A percentile compares a stretch with the other conserved stretches of the same genome.
phyloP scores from a whole-genome alignment of 1,140 invertebrate species.

The Zophobas atratus region DNA sequence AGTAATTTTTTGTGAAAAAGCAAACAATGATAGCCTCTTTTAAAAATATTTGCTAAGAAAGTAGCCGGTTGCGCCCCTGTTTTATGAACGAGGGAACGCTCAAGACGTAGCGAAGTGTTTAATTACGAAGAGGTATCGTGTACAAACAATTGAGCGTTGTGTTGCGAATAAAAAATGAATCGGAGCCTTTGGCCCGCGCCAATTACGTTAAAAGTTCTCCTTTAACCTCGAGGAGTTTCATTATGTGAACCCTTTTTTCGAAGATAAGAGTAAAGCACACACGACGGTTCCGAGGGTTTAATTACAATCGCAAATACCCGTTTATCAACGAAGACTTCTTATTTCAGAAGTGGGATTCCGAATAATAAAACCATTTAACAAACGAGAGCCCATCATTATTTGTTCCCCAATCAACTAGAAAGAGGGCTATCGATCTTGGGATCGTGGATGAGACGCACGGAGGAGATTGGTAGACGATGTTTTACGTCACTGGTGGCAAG shows the following conservation, averaged over 20 bases:
- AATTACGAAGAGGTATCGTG: conserved; percentile 5
- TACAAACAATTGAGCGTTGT: no score
- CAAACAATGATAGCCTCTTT: no score
- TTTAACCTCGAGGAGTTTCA: conserved; percentile 32
- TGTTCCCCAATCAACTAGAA: conserved; percentile 35
- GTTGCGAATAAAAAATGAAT: conserved; percentile 14
- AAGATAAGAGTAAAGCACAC: background rate
- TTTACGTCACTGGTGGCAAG: conserved; percentile 39
- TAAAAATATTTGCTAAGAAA: no score
- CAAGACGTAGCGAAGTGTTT: conserved; percentile 16
- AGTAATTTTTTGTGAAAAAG: no score
- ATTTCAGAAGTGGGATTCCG: conserved; percentile 6
- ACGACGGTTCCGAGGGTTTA: conserved; percentile 18
- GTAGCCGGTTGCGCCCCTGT: no score
- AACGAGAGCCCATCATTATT: conserved; percentile 30
- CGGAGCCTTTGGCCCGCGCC: background rate
- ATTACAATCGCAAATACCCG: conserved; percentile 28
- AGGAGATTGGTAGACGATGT: conserved; percentile 36
- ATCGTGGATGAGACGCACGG: conserved; percentile 24
- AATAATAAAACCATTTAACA: conserved; percentile 42
- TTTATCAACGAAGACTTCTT: conserved; percentile 2
- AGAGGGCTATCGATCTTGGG: conserved; percentile 29
- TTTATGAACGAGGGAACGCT: background rate
- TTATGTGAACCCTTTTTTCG: conserved; percentile 22
- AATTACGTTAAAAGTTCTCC: conserved; percentile 37